phyloP scores from a whole-genome alignment of 2,113 vertebrate species.

The Psammodynastes pulverulentus region DNA sequence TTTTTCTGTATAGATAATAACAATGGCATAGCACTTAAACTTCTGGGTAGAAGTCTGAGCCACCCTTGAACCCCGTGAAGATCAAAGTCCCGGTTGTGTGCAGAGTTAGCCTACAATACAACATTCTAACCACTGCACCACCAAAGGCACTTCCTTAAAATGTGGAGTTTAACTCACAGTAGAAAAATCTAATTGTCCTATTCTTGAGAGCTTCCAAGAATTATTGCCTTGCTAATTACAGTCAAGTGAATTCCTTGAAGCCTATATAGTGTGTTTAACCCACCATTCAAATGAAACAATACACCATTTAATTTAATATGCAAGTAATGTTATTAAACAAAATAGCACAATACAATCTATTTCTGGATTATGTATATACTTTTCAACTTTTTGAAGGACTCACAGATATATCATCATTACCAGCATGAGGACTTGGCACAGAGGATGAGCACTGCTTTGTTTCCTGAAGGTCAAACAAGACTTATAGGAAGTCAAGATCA shows the following conservation, averaged over 20 bases:
- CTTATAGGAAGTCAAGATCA: neutral
- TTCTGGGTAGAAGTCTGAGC: too few relatives aligned
- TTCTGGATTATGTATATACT: neutral
- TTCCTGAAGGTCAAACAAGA: neutral
- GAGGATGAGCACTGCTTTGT: neutral
- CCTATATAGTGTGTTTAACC: neutral
- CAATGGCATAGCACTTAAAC: too few relatives aligned
- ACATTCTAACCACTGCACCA: too few relatives aligned
- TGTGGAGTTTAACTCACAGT: neutral
- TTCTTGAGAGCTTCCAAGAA: neutral
- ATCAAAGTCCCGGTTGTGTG: too few relatives aligned
- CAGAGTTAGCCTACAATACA: too few relatives aligned
- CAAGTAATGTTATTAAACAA: neutral
- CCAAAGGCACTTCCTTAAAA: neutral
- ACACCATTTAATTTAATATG: neutral
- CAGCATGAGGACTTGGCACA: neutral
- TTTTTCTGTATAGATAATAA: neutral
- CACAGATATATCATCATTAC: neutral
- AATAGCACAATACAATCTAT: neutral
- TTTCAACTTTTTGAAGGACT: neutral
- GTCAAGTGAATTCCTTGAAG: neutral
- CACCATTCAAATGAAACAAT: neutral
- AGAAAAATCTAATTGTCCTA: neutral
- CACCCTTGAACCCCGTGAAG: too few relatives aligned
- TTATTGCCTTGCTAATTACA: neutral